Base-by-base conservation (phyloP, 2,888 invertebrate species). In the Phengaris arion region DNA sequence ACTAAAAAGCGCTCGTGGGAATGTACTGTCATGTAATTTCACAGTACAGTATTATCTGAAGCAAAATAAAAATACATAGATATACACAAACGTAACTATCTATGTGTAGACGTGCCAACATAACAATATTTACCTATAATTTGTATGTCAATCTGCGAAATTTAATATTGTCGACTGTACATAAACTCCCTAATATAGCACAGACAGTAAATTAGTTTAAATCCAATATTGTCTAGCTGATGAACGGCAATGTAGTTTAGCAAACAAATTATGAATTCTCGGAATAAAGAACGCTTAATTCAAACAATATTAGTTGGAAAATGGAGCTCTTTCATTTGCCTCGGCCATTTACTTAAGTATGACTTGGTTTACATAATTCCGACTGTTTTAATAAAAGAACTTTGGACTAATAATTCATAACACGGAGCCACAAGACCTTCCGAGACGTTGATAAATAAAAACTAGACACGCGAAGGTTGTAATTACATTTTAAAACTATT, bases 391-490 rank as follows among this genome's bases (percentile, higher is more conserved):
- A 78, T 78, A 79, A 79, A 77, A 78, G 77, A 79, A 76, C 76
- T 79, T 74, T 75, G 77, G 68, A 79, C 81, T 81, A 83, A 83
- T 84, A 85, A 86, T 87, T 87, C 89, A 86, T 84, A 86, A 85
- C 86, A 84, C 85, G 85, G 85, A 85, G 84, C 82, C 84, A 83
- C 84, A 81, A 85, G 85, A 88, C 87, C 89, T 88, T 89, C 89
- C 85, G 85, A 87, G 89, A 52, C 72, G 12, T 72, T 72, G 72
- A 72, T 72, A 72, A 72, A 72, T 54, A 72, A 72, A 52, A 22
- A 74, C 68, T 72, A 74, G 69, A 74, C 75, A 77, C 72, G 72
- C 72, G 4, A 72, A 52, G 22, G 12, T 52, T 35, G 64, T 64
- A 64, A 64, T 64, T 35, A 64, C 64, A 64, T 35, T 48, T 45